Percentiles rank a stretch among this genome's conserved stretches.
phyloP scores from a whole-genome alignment of 2,797 vertebrate genomes.

The Sebastes kiyomatsui region DNA sequence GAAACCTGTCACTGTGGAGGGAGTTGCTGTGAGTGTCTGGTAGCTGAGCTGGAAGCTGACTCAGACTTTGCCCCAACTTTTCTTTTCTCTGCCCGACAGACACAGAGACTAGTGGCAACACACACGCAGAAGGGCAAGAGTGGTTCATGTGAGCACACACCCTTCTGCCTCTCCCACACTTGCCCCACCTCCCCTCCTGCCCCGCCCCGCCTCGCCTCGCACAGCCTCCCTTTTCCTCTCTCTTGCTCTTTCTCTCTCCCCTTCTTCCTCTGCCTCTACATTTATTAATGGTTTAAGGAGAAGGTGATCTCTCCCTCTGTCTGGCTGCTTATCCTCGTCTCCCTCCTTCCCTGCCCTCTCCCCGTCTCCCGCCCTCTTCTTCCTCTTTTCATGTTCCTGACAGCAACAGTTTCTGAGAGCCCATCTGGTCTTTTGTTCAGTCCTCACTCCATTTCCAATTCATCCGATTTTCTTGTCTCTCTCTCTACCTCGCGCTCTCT shows the following conservation, averaged over 20 bases:
- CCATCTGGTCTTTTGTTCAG: constrained; percentile 80
- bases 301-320: constrained; percentile 55
- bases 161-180: constrained; percentile 80
- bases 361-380: constrained; percentile 4
- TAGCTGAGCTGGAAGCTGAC: constrained; percentile 58
- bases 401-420: constrained; percentile 65
- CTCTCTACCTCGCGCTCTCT: neutral
- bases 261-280: constrained; percentile 22
- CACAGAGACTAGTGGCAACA: constrained; percentile 65
- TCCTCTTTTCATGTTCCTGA: constrained; percentile 52
- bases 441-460: constrained; percentile 58
- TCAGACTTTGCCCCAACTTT: constrained; percentile 79
- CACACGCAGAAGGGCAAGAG: constrained; percentile 71
- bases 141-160: constrained; percentile 81
- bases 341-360: neutral
- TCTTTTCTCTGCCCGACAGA: constrained; percentile 64
- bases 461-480: constrained; percentile 46
- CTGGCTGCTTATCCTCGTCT: constrained; percentile 44
- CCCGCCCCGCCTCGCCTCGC: constrained; percentile 58
- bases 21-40: constrained; percentile 56
- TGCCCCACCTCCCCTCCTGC: constrained; percentile 56
- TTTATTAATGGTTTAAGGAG: constrained; percentile 30
- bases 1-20: constrained; percentile 44
- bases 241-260: constrained; percentile 27
- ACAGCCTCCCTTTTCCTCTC: constrained; percentile 30